Base-by-base conservation (phyloP, 1,140 invertebrate species). In the Pogonomyrmex californicus region DNA sequence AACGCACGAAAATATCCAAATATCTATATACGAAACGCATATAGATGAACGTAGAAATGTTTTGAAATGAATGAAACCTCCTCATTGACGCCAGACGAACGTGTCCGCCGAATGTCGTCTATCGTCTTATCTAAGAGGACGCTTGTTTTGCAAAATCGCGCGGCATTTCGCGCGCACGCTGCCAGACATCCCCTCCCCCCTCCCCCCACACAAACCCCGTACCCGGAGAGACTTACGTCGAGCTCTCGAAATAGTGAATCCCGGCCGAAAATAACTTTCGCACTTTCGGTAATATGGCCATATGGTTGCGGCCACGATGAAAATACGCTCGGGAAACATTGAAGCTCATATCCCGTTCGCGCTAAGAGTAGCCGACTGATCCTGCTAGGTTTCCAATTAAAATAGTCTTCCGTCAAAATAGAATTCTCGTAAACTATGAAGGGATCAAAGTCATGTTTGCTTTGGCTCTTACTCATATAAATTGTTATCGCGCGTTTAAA, bases 231-330 rank as follows among this genome's bases (percentile, higher is more conserved):
- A 14, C 77, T 81, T 68, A 81, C 77, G 63, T 81, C 63, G 77
- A 81, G 77, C 63, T 68, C 77, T 70, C 36, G 30, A 38, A 81
- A 81, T 81, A 70, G 77, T 56, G 36, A 58, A 70, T 68, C 77
- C 76, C 77, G 36, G 62, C 33, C 77, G 49, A 30, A 81, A 81
- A 81, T 81, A 81, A 41, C 77, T 41, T 23, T 68, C 36, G 77
- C 77, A 81, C 63, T 81, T 81, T 81, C 77, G 63, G 63, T 68
- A 81, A 81, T 68, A 81, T 81, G 63, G 62, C 63, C 77, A 56
- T 81, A 81, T 81, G 77, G 62, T 66, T 60, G 77, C 47, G 62
- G 63, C 62, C 49, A 38, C 47, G 63, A 70, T 81, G 38, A 81
- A 81, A 81, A 68, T 81, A 81, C 49, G 36, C 63, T 54, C 63